Evolutionary conservation across 2,888 invertebrate genomes (phyloP).

Genomic region (Drosophila longiperda): DNA sequence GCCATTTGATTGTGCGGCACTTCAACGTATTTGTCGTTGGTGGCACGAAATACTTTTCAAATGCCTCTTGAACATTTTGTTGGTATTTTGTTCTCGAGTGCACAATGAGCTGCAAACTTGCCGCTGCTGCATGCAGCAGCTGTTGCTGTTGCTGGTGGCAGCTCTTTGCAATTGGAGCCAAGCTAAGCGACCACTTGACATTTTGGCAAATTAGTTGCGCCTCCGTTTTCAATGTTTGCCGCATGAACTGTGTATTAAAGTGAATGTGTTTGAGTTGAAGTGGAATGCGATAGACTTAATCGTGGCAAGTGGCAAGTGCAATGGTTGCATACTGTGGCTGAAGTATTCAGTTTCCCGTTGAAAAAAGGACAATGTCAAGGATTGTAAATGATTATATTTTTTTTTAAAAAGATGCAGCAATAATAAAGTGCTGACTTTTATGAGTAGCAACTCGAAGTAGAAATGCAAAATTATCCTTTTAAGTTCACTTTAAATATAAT

Average conservation of each 20-base stretch:
- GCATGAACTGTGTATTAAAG: constrained; percentile 8
- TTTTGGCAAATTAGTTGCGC: constrained; percentile 75
- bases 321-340: neutral
- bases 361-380: constrained; percentile 35
- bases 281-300: constrained; percentile 12
- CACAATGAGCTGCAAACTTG: constrained; percentile 44
- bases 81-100: constrained; percentile 51
- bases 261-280: constrained; percentile 8
- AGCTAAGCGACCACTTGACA: constrained; percentile 70
- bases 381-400: neutral
- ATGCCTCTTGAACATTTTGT: constrained; percentile 68
- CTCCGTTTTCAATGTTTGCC: constrained; percentile 59
- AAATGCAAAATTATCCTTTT: neutral
- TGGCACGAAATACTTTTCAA: constrained; percentile 67
- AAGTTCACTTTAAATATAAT: neutral
- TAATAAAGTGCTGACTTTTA: neutral
- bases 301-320: constrained; percentile 20
- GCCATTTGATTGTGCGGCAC: constrained; percentile 35
- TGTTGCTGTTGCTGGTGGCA: constrained; percentile 16
- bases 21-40: constrained; percentile 57
- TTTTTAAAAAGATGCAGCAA: neutral
- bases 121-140: neutral
- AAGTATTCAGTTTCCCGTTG: constrained; percentile 51
- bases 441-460: neutral
- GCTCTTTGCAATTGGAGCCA: constrained; percentile 63